Conservation (phyloP, 2,888 invertebrate species). For the Dendrolimus pini region DNA sequence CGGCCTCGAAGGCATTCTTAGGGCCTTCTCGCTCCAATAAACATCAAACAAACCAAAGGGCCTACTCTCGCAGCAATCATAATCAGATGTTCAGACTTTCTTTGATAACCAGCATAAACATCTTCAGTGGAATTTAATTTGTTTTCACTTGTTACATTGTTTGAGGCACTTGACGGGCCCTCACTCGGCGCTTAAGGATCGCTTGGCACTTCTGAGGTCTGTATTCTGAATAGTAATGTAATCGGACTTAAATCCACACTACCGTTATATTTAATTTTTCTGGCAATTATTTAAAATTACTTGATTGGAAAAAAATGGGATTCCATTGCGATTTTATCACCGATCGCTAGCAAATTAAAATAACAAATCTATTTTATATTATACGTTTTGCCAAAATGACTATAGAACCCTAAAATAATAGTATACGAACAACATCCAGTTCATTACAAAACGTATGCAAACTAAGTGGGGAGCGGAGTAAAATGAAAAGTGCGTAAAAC, state of each 20-base stretch:
- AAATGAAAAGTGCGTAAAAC: slow-evolving; percentile 63
- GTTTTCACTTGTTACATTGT: slow-evolving; percentile 39
- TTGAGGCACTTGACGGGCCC: slow-evolving; percentile 3
- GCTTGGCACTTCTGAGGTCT: too few species aligned
- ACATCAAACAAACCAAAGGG: slow-evolving; percentile 55
- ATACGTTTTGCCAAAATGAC: too few species aligned
- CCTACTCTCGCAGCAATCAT: slow-evolving; percentile 36
- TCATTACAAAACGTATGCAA: slow-evolving; percentile 6
- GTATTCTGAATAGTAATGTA: too few species aligned
- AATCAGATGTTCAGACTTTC: slow-evolving; percentile 65
- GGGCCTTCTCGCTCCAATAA: slow-evolving; percentile 41
- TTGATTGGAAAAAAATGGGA: too few species aligned
- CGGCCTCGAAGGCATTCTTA: slow-evolving; percentile 59
- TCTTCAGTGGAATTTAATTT: slow-evolving; percentile 68
- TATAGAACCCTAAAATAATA: too few species aligned
- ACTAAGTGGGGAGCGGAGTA: slow-evolving; percentile 41
- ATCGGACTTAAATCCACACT: too few species aligned
- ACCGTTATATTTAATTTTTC: too few species aligned
- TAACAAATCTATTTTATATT: too few species aligned
- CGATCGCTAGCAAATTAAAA: too few species aligned
- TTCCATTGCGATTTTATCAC: too few species aligned
- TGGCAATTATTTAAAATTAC: too few species aligned
- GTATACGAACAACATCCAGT: not conserved
- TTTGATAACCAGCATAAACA: slow-evolving; percentile 66
- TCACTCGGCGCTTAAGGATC: too few species aligned